phyloP scores from a whole-genome alignment of 2,113 vertebrate species.

The Oryzias curvinotus region DNA sequence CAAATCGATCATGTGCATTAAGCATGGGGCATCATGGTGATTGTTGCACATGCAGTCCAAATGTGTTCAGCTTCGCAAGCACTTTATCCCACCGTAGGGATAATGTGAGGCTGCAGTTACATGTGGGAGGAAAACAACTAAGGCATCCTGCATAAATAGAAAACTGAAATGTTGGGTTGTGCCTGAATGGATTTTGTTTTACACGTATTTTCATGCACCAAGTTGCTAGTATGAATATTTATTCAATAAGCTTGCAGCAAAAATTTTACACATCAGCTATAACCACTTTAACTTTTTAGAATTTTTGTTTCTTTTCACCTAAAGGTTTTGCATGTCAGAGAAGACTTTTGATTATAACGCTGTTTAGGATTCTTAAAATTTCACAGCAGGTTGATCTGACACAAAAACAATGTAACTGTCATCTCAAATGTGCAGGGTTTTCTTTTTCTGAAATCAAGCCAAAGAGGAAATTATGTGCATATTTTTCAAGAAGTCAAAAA shows the following conservation, averaged over 20 bases:
- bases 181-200: conserved; percentile 6
- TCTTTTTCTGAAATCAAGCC: background rate
- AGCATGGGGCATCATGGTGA: background rate
- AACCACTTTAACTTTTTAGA: background rate
- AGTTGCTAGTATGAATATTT: background rate
- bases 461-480: background rate
- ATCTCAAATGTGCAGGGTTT: background rate
- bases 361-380: background rate
- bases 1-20: conserved; percentile 8
- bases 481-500: conserved; percentile 8
- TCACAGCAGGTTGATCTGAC: background rate
- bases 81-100: conserved; percentile 4
- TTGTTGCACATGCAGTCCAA: conserved; percentile 7
- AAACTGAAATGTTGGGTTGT: background rate
- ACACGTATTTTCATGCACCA: background rate
- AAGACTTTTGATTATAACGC: background rate
- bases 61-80: background rate
- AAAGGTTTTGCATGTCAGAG: background rate
- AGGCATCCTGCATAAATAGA: conserved; percentile 7
- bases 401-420: background rate
- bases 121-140: conserved; percentile 15
- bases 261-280: background rate
- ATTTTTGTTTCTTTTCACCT: background rate
- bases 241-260: background rate
- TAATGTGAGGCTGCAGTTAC: conserved; percentile 5